Conservation (phyloP, 2,797 vertebrate species). For the Luscinia luscinia region DNA sequence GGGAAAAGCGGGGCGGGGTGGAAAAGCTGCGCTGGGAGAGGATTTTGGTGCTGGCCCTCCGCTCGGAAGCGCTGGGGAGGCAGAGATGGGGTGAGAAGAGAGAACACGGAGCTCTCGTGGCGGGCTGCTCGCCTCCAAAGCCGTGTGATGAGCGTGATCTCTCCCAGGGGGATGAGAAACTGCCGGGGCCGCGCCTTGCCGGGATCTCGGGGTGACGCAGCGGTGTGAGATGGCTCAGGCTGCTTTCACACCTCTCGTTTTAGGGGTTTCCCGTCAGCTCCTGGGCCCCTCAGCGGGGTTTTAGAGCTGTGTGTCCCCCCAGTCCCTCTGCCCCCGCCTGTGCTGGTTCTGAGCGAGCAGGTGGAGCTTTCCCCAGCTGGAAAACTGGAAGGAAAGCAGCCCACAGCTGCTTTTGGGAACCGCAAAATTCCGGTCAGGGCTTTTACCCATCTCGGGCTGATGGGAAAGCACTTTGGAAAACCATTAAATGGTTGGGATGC, state of each 20-base stretch:
- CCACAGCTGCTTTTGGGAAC: background rate
- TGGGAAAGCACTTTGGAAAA: background rate
- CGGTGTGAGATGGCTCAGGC: background rate
- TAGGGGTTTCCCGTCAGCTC: background rate
- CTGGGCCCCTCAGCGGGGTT: accelerated
- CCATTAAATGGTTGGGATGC: background rate
- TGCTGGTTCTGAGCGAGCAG: accelerated
- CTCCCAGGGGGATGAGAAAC: background rate
- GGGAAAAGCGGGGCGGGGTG: background rate
- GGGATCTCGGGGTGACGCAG: background rate
- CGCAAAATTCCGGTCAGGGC: background rate
- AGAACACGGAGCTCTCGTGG: background rate
- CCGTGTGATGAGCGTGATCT: too few species aligned
- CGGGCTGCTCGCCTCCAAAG: too few species aligned
- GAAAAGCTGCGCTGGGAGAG: background rate
- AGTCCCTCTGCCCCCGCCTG: accelerated
- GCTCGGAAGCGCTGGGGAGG: too few species aligned
- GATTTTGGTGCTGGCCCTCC: background rate
- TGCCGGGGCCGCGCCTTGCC: background rate
- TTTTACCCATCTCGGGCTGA: background rate
- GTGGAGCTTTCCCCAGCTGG: background rate
- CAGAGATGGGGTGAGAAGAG: background rate
- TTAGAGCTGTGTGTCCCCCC: accelerated
- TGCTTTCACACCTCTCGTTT: background rate
- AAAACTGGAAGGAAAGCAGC: background rate